Base-by-base conservation (phyloP, 2,113 vertebrate species). In the Panurus biarmicus region DNA sequence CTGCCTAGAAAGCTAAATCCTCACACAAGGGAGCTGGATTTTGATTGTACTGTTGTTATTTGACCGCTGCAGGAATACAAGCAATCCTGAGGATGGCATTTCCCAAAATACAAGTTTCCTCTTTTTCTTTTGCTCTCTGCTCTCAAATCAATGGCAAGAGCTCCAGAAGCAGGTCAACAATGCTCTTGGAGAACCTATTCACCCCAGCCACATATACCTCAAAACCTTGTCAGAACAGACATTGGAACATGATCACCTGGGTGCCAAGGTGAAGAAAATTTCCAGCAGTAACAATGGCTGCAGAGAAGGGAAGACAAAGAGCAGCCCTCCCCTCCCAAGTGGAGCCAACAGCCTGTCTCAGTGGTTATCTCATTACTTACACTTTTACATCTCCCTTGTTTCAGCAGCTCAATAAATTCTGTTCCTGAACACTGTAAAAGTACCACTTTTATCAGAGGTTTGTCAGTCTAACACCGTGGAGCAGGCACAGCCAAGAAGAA, bases 321-420 rank as follows among this genome's bases (percentile, higher is more conserved):
- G 18, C 65, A 92, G 36, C 14, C 20, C 28, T 54, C 3, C 36
- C 42, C 18, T 38, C 24, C 36, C 15, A 0, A 0, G 0, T 18
- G 35, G 22, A 40, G 28, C 48, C 70, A 86, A 35, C n/a, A 36
- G 45, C 28, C 51, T 24, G 47, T 23, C 76, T 38, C 71, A 21
- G 31, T 4, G 35, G 21, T 29, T 77, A 82, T 40, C 40, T 33
- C 5, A 8, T 33, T 51, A 71, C 16, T 48, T 28, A 47, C n/a
- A 51, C 23, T 88, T 84, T 2, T 20, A 23, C 45, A 38, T 60
- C 65, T 72, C 42, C 47, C 28, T 75, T 51, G 36, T 50, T 93
- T 47, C 71, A 79, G 26, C 15, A 86, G 25, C 69, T 80, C 48
- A 50, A 6, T 7, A 36, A 50, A 44, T 80, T 89, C 44, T 58